Evolutionary conservation across 2,888 invertebrate genomes (phyloP).

Genomic region (Sycophila texana): DNA sequence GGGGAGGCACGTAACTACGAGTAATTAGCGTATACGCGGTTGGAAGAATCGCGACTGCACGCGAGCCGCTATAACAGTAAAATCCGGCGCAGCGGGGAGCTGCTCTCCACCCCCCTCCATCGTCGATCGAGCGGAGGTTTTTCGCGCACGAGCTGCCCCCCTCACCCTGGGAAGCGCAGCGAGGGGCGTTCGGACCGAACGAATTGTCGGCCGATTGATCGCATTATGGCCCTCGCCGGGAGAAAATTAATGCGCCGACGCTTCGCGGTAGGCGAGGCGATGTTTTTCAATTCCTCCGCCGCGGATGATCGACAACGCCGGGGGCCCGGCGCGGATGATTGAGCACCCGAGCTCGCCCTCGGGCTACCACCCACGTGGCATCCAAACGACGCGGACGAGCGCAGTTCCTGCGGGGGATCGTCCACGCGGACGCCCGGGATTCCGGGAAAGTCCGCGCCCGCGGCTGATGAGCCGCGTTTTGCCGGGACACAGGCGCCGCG

Average conservation of each 20-base stretch:
- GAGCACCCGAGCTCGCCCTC: slow-evolving; percentile 10
- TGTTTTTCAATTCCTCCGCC: slow-evolving; percentile 39
- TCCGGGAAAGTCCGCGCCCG: neutral
- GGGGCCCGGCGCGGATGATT: slow-evolving; percentile 22
- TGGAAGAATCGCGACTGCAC: slow-evolving; percentile 63
- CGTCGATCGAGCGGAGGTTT: slow-evolving; percentile 56
- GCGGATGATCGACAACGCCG: slow-evolving; percentile 37
- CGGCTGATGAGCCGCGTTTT: neutral
- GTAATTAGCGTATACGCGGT: slow-evolving; percentile 68
- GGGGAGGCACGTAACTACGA: slow-evolving; percentile 63
- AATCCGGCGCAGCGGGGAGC: neutral
- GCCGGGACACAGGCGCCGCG: neutral
- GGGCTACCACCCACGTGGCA: slow-evolving; percentile 60
- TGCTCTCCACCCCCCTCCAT: too few species aligned
- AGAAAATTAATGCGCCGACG: slow-evolving; percentile 49
- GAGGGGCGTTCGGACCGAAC: neutral
- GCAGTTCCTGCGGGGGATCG: too few species aligned
- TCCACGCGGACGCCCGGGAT: too few species aligned
- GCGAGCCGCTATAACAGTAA: slow-evolving; percentile 52
- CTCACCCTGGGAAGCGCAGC: neutral
- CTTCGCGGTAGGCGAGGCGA: neutral
- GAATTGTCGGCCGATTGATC: too few species aligned
- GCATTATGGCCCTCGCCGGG: too few species aligned
- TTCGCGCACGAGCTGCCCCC: neutral
- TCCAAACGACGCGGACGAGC: slow-evolving; percentile 59